Percentiles rank a stretch among this genome's conserved stretches.
Evolutionary conservation across 2,797 vertebrate species (phyloP).

Genomic region (Ibycter americanus): DNA sequence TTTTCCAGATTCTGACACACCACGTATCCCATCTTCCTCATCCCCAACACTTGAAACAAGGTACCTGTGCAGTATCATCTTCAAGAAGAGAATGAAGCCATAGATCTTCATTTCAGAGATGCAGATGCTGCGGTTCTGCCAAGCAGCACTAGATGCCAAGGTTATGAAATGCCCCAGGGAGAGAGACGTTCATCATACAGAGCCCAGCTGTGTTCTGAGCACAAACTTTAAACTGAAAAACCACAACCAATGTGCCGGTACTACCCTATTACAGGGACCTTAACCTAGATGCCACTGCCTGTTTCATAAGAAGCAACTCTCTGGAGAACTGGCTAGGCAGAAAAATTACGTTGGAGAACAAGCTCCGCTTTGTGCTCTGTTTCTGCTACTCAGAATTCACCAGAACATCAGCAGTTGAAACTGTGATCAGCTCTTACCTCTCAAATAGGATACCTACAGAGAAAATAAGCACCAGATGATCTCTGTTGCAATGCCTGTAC

Average conservation of each 20-base stretch:
- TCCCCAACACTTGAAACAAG: neutral
- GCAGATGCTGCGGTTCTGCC: constrained; percentile 3
- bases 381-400: neutral
- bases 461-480: neutral
- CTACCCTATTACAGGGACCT: neutral
- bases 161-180: neutral
- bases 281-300: constrained; percentile 43
- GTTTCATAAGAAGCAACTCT: constrained; percentile 20
- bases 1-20: neutral
- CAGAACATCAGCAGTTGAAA: neutral
- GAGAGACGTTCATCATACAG: neutral
- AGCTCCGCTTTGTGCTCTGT: neutral
- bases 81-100: neutral
- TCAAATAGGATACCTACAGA: neutral
- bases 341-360: neutral
- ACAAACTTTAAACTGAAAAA: neutral
- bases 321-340: neutral
- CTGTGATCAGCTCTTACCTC: neutral
- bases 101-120: neutral
- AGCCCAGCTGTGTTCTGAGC: neutral
- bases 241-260: neutral
- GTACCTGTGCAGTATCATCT: neutral
- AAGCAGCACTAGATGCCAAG: neutral
- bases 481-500: neutral
- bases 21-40: neutral